Conservation (phyloP, 2,797 vertebrate species). For the Melanotaenia boesemani region DNA sequence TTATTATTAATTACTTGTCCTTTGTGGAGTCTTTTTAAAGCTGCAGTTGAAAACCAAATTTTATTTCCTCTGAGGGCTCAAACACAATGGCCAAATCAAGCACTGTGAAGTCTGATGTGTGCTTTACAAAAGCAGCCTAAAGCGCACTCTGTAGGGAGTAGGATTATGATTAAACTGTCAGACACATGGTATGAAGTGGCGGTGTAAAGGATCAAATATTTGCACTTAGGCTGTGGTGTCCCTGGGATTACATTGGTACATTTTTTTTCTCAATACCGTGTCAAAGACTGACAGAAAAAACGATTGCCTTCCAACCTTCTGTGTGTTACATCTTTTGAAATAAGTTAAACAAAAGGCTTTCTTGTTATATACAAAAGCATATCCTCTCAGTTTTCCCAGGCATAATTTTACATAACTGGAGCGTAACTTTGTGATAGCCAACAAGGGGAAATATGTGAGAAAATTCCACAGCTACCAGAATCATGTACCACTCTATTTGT, state of each 20-base stretch:
- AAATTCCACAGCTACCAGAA: not conserved
- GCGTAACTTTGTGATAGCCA: slow-evolving; percentile 1
- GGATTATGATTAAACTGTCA: slow-evolving; percentile 61
- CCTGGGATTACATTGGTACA: slow-evolving; percentile 42
- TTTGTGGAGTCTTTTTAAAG: not conserved
- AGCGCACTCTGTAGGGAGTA: slow-evolving; percentile 31
- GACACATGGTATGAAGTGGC: slow-evolving; percentile 34
- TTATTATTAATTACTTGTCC: not conserved
- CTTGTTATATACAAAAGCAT: not conserved
- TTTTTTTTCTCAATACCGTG: slow-evolving; percentile 19
- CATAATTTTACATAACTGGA: not conserved
- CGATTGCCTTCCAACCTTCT: not conserved
- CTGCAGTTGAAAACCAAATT: slow-evolving; percentile 23
- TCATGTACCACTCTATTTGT: not conserved
- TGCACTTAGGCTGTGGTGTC: slow-evolving; percentile 26
- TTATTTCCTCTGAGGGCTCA: slow-evolving; percentile 42
- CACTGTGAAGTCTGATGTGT: slow-evolving; percentile 39
- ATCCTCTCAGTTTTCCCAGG: not conserved
- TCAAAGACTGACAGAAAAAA: slow-evolving; percentile 18
- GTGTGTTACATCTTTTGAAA: not conserved
- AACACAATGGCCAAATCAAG: slow-evolving; percentile 25
- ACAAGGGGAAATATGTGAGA: not conserved
- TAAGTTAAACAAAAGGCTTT: slow-evolving; percentile 1
- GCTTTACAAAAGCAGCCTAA: slow-evolving; percentile 50
- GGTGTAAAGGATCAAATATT: slow-evolving; percentile 42